Base-by-base conservation (phyloP, 2,888 invertebrate species). In the Odontocolon sp. region DNA sequence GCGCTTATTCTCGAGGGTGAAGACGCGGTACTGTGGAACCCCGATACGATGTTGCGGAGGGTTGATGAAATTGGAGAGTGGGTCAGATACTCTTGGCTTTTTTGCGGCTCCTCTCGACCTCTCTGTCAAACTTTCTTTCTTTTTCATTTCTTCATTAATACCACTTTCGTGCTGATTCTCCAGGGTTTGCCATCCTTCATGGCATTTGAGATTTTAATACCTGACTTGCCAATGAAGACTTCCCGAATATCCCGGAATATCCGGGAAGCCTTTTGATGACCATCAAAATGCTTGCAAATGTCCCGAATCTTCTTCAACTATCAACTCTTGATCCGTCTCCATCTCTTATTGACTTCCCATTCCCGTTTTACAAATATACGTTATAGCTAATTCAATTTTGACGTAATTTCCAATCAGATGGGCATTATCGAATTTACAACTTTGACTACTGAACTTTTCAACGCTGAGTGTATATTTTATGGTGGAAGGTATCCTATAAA, bases 1-100 rank as follows among this genome's bases (percentile, higher is more conserved):
- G 86, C 83, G 85, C 84, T 86, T 87, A 87, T 88, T 87, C 88
- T 87, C 87, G 71, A 80, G 88, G 87, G 88, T 79, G 77, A 54
- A 77, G 77, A 69, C 45, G 57, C 42, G 59, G 54, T 70, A 59
- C 61, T 45, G 52, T 40, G 40, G 52, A 47, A 47, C 36, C 31
- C 67, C 26, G 75, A 50, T 57, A 21, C 45, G 71, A 70, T 63
- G 42, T 57, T 70, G 38, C 50, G 57, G 66, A 77, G 76, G 78
- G 78, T 74, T 81, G 83, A 84, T 85, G 82, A 80, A 85, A 87
- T 85, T 84, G 86, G 83, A 83, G 81, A 86, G 81, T 84, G 83
- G 85, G 84, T 85, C 84, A 84, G 79, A 80, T 36, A 33, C 33
- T 52, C 73, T 68, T 50, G 18, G 64, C 36, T 52, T 50, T 63